Evolutionary conservation across 2,113 vertebrate genomes (phyloP).

Genomic region (Equus quagga): DNA sequence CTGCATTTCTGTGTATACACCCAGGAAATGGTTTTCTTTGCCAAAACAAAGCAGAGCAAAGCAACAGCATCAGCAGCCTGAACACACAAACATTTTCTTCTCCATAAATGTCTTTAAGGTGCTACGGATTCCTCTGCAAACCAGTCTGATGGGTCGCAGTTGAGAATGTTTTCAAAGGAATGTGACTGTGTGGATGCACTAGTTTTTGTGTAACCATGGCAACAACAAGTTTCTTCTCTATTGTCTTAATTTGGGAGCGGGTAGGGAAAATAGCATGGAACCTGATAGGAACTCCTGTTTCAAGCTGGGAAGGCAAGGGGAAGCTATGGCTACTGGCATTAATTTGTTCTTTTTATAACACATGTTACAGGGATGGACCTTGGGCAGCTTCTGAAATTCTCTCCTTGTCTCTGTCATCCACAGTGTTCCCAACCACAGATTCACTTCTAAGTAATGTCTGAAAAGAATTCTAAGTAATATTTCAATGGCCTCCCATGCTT

Average conservation of each 20-base stretch:
- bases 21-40: not conserved
- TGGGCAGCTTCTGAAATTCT: not conserved
- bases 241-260: constrained; percentile 58
- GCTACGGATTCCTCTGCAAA: constrained; percentile 15
- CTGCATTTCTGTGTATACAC: not conserved
- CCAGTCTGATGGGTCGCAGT: not conserved
- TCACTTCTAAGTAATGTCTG: not conserved
- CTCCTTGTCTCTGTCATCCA: not conserved
- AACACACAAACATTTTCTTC: not conserved
- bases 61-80: not conserved
- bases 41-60: not conserved
- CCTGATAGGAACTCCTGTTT: constrained; percentile 36
- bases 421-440: not conserved
- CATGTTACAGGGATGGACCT: not conserved
- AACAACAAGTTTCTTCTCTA: constrained; percentile 54
- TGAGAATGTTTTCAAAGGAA: constrained; percentile 63
- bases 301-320: not conserved
- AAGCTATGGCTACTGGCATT: not conserved
- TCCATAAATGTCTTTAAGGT: constrained; percentile 3
- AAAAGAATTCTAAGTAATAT: not conserved
- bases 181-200: not conserved
- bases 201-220: constrained; percentile 63
- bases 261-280: not conserved
- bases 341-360: not conserved
- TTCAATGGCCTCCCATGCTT: not conserved